Evolutionary conservation across 2,888 invertebrate genomes (phyloP).

Genomic region (Steromphala cineraria): DNA sequence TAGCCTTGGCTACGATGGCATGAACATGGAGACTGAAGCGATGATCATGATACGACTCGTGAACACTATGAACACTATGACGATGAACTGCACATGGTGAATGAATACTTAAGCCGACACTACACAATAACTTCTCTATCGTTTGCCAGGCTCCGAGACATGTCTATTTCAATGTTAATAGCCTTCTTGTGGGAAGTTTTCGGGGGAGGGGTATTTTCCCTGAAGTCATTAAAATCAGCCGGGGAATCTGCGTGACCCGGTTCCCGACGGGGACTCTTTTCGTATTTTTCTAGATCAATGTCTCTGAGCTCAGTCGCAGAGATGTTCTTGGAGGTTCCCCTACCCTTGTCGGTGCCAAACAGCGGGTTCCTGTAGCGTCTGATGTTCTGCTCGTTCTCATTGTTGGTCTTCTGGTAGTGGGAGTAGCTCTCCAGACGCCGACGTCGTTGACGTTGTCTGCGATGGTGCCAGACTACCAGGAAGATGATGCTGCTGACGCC

Average conservation of each 20-base stretch:
- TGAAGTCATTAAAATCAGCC: slow-evolving; percentile 59
- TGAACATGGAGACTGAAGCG: background rate
- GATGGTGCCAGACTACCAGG: slow-evolving; percentile 76
- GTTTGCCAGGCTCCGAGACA: slow-evolving; percentile 45
- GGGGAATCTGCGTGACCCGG: slow-evolving; percentile 50
- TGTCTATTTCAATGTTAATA: slow-evolving; percentile 62
- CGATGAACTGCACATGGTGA: slow-evolving; percentile 1
- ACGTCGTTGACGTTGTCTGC: slow-evolving; percentile 77
- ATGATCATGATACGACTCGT: background rate
- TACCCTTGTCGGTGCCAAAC: slow-evolving; percentile 80
- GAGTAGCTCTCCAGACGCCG: slow-evolving; percentile 74
- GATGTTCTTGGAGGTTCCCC: slow-evolving; percentile 65
- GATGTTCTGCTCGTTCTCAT: slow-evolving; percentile 94
- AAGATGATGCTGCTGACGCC: slow-evolving; percentile 68
- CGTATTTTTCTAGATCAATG: slow-evolving; percentile 67
- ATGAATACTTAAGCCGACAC: background rate
- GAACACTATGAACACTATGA: background rate
- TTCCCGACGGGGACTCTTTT: slow-evolving; percentile 62
- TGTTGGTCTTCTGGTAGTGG: slow-evolving; percentile 86
- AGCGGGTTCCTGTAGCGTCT: slow-evolving; percentile 86
- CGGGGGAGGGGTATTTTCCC: slow-evolving; percentile 50
- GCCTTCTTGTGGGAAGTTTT: slow-evolving; percentile 62
- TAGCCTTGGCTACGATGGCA: slow-evolving; percentile 8
- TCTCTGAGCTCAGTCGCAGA: slow-evolving; percentile 80
- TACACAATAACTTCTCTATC: slow-evolving; percentile 66